Conservation (phyloP, 1,140 invertebrate genomes). For the Caenorhabditis remanei region DNA sequence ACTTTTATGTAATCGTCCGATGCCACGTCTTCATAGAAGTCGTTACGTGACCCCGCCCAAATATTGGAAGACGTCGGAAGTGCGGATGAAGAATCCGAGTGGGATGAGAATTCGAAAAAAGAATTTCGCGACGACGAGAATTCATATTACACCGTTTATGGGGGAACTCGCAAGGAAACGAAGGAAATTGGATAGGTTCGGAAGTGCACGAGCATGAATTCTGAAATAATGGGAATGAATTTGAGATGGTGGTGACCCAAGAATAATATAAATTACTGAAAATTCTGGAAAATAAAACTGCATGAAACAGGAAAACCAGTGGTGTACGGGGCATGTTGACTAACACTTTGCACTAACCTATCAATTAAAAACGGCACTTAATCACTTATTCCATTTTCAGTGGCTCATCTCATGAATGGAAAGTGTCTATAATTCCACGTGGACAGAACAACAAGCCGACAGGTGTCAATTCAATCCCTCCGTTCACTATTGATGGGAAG, state of each 20-base stretch:
- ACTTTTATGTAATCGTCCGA: too few relatives aligned
- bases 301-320: too few relatives aligned
- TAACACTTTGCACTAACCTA: not conserved
- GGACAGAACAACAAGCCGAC: conserved; percentile 22
- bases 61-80: too few relatives aligned
- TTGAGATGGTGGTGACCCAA: too few relatives aligned
- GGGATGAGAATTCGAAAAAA: conserved; percentile 37
- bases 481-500: conserved; percentile 25
- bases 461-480: not conserved
- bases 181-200: conserved; percentile 50
- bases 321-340: not conserved
- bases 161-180: conserved; percentile 19
- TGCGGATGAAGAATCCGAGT: too few relatives aligned
- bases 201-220: not conserved
- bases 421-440: conserved; percentile 35
- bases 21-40: too few relatives aligned
- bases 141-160: conserved; percentile 48
- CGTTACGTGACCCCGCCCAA: too few relatives aligned
- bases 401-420: conserved; percentile 39
- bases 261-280: not conserved
- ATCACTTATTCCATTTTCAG: not conserved
- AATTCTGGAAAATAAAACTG: not conserved
- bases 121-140: conserved; percentile 42
- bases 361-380: not conserved
- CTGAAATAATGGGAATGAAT: not conserved